phyloP scores from a whole-genome alignment of 2,797 vertebrate genomes.

The Heteromormyrus szaboi region DNA sequence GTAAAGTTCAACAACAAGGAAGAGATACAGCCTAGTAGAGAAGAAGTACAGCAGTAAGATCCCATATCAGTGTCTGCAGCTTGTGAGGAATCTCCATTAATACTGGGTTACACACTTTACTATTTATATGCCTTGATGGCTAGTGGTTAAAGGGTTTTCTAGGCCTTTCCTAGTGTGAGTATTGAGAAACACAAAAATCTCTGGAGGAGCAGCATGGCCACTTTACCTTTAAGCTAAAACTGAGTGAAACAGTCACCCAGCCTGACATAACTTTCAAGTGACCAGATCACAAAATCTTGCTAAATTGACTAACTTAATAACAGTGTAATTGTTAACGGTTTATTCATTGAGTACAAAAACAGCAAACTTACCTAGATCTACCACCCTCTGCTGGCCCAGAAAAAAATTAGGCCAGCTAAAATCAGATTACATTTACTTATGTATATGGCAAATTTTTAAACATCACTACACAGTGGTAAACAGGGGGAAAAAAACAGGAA shows the following conservation, averaged over 20 bases:
- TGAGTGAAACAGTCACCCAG: background rate
- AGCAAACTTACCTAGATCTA: background rate
- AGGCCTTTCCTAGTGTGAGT: slow-evolving; percentile 35
- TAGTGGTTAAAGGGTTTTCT: slow-evolving; percentile 40
- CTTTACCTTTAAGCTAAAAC: background rate
- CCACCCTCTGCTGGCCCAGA: background rate
- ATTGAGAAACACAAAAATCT: slow-evolving; percentile 16
- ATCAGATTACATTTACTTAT: background rate
- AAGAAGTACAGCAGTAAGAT: background rate
- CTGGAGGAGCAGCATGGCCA: slow-evolving; percentile 34
- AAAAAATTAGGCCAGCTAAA: background rate
- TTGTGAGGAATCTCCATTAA: slow-evolving; percentile 37
- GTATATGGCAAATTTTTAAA: background rate
- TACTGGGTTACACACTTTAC: slow-evolving; percentile 42
- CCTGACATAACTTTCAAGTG: background rate
- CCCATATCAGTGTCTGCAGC: slow-evolving; percentile 51
- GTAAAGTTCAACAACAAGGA: background rate
- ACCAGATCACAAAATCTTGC: background rate
- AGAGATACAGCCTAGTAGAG: background rate
- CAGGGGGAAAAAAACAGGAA: background rate
- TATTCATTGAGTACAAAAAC: slow-evolving; percentile 16
- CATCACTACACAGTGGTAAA: background rate
- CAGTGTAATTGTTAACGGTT: background rate
- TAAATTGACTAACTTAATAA: background rate
- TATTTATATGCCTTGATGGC: slow-evolving; percentile 20